These are phyloP conservation scores for Typhlomys cinereus DNA, from an alignment of 2,113 vertebrate genomes.

Conservation along the genomic window DNA sequence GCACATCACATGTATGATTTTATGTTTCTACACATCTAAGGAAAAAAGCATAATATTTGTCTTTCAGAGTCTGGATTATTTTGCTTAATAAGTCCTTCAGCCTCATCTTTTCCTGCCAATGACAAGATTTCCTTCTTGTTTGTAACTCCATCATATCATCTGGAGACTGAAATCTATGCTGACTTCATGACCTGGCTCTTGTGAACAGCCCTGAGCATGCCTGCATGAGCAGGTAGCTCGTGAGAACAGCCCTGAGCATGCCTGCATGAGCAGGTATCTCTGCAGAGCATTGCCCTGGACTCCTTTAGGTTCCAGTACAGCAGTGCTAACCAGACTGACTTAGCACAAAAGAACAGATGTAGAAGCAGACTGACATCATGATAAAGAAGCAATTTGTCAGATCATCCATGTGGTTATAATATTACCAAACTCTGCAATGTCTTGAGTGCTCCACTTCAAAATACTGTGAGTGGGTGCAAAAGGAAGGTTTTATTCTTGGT, in stretches of 20 bases:
- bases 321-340: not conserved
- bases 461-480: not conserved
- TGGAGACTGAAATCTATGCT: not conserved
- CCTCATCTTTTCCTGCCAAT: not conserved
- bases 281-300: not conserved
- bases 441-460: not conserved
- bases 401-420: not conserved
- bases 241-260: not conserved
- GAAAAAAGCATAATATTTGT: not conserved
- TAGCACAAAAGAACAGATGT: not conserved
- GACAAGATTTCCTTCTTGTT: not conserved
- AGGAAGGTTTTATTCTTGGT: constrained; percentile 8
- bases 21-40: not conserved
- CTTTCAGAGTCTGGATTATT: not conserved
- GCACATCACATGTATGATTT: not conserved
- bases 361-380: not conserved
- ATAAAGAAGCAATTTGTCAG: not conserved
- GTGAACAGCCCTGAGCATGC: not conserved
- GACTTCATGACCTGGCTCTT: not conserved
- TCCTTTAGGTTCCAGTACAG: not conserved
- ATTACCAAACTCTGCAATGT: not conserved
- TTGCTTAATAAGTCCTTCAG: not conserved
- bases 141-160: not conserved
- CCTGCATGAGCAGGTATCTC: not conserved
- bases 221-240: not conserved